Conservation (phyloP, 2,888 invertebrate species). For the Lycocerus yunnanus region DNA sequence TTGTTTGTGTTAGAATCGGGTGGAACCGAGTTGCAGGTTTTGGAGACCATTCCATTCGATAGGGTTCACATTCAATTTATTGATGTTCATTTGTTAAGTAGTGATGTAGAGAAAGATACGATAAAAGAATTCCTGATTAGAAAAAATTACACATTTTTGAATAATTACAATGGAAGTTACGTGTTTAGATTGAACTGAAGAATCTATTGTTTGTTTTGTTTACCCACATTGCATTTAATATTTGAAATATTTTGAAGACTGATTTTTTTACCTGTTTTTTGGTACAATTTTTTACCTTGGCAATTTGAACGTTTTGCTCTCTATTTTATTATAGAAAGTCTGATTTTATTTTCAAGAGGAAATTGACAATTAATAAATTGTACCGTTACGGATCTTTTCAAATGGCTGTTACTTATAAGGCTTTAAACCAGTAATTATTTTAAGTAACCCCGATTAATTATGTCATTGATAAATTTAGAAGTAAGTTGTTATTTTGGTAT, state of each 20-base stretch:
- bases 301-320: not conserved
- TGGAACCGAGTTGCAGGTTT: slow-evolving; percentile 60
- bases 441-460: not conserved
- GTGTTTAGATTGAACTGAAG: slow-evolving; percentile 47
- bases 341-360: not conserved
- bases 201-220: slow-evolving; percentile 28
- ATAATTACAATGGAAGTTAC: slow-evolving; percentile 50
- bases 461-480: not conserved
- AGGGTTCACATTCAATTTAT: slow-evolving; percentile 56
- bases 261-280: not conserved
- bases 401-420: not conserved
- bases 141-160: slow-evolving; percentile 51
- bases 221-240: slow-evolving; percentile 1
- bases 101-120: slow-evolving; percentile 48
- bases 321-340: not conserved
- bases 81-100: slow-evolving; percentile 50
- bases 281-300: not conserved
- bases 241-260: not conserved
- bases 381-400: not conserved
- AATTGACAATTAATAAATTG: not conserved
- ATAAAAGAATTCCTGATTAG: slow-evolving; percentile 51
- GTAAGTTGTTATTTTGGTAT: not conserved
- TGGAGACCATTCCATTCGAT: slow-evolving; percentile 64
- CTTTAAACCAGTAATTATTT: not conserved
- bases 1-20: slow-evolving; percentile 71